These are phyloP conservation scores for Nymphalis urticae DNA, from an alignment of 2,888 invertebrate species.

Conservation along the genomic window DNA sequence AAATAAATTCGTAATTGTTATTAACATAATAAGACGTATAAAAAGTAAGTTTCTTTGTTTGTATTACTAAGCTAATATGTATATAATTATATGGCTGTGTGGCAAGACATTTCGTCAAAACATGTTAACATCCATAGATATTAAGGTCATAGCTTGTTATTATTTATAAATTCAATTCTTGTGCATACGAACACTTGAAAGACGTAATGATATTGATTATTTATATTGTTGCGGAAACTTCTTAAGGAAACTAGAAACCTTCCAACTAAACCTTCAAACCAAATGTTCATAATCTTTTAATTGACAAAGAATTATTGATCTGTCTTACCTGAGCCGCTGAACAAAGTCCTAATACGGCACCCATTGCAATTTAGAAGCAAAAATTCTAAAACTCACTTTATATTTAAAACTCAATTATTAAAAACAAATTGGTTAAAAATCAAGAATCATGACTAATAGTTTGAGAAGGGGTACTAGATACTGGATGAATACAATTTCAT, in stretches of 20 bases:
- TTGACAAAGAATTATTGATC: slow-evolving; percentile 35
- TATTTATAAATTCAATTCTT: too few relatives aligned
- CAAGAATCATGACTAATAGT: slow-evolving; percentile 23
- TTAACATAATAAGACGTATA: too few relatives aligned
- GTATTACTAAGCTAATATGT: too few relatives aligned
- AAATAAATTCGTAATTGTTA: too few relatives aligned
- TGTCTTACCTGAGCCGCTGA: slow-evolving; percentile 82
- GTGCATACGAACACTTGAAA: too few relatives aligned
- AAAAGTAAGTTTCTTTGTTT: too few relatives aligned
- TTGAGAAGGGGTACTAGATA: not conserved
- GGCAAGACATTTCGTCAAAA: not conserved
- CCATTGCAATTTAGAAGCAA: slow-evolving; percentile 65
- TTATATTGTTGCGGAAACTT: not conserved
- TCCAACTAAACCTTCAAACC: too few relatives aligned
- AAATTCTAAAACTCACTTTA: not conserved
- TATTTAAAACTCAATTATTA: not conserved
- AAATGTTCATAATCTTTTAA: not conserved
- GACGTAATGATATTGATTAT: not conserved
- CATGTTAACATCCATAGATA: not conserved
- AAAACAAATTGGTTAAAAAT: slow-evolving; percentile 1
- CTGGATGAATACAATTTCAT: too few relatives aligned
- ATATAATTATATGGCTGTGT: not conserved
- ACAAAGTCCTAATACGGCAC: slow-evolving; percentile 83
- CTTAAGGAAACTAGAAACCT: too few relatives aligned
- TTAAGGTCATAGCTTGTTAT: slow-evolving; percentile 1